phyloP scores from a whole-genome alignment of 2,888 invertebrate genomes.

The Cephus rjabovi region DNA sequence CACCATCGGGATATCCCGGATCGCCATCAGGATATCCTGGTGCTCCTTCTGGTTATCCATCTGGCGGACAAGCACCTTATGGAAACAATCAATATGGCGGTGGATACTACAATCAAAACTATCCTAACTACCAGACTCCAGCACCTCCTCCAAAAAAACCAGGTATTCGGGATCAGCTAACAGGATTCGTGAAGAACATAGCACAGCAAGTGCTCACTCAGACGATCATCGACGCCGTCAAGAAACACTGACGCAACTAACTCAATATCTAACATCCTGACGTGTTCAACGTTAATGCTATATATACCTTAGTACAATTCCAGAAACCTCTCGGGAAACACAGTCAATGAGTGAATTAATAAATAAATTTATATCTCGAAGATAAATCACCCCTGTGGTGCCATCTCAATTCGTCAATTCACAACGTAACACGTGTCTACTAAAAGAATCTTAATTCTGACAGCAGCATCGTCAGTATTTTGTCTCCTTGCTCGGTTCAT shows the following conservation, averaged over 20 bases:
- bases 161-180: constrained; percentile 48
- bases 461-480: neutral
- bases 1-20: constrained; percentile 34
- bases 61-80: constrained; percentile 7
- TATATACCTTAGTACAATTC: neutral
- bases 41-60: constrained; percentile 22
- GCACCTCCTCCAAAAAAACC: constrained; percentile 47
- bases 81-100: constrained; percentile 23
- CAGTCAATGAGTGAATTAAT: neutral
- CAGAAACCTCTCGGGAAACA: neutral
- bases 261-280: neutral
- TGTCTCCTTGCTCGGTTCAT: neutral
- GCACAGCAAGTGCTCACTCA: constrained; percentile 52
- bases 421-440: neutral
- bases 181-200: constrained; percentile 48
- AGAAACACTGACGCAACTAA: neutral
- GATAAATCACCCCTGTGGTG: neutral
- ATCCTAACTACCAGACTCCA: constrained; percentile 26
- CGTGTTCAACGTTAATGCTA: neutral
- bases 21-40: constrained; percentile 30
- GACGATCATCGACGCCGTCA: constrained; percentile 44
- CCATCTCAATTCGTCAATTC: neutral
- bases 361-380: neutral
- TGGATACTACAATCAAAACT: constrained; percentile 1
- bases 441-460: neutral